These are phyloP conservation scores for Colletes latitarsis DNA, from an alignment of 1,140 invertebrate species.

Conservation along the genomic window DNA sequence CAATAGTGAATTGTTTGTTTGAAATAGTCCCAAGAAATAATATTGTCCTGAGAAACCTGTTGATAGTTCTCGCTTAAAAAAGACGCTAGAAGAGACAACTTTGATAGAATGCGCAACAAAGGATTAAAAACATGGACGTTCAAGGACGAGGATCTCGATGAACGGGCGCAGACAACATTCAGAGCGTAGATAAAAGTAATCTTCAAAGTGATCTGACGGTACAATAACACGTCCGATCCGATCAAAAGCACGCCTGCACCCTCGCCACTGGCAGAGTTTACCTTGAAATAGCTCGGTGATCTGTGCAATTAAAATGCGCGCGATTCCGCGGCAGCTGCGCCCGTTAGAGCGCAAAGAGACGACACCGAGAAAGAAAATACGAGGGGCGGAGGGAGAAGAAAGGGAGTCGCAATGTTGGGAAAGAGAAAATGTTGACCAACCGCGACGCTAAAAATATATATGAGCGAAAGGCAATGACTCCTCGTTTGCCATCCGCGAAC, in stretches of 20 bases:
- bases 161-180: background rate
- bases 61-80: too few species aligned
- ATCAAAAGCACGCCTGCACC: slow-evolving; percentile 5
- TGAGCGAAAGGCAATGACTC: slow-evolving; percentile 71
- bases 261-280: slow-evolving; percentile 12
- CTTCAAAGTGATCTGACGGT: slow-evolving; percentile 13
- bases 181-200: background rate
- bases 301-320: slow-evolving; percentile 63
- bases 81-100: too few species aligned
- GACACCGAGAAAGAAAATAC: slow-evolving; percentile 35
- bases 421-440: slow-evolving; percentile 72
- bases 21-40: too few species aligned
- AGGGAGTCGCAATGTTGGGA: slow-evolving; percentile 48
- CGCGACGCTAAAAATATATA: slow-evolving; percentile 72
- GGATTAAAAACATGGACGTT: background rate
- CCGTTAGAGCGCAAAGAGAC: slow-evolving; percentile 47
- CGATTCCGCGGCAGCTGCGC: slow-evolving; percentile 61
- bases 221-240: background rate
- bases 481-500: slow-evolving; percentile 19
- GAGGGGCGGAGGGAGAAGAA: slow-evolving; percentile 26
- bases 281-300: slow-evolving; percentile 65
- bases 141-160: background rate
- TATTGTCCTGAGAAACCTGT: too few species aligned
- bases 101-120: background rate
- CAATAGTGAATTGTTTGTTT: too few species aligned